Conservation (phyloP, 2,113 vertebrate genomes). For the Semnornis frantzii region DNA sequence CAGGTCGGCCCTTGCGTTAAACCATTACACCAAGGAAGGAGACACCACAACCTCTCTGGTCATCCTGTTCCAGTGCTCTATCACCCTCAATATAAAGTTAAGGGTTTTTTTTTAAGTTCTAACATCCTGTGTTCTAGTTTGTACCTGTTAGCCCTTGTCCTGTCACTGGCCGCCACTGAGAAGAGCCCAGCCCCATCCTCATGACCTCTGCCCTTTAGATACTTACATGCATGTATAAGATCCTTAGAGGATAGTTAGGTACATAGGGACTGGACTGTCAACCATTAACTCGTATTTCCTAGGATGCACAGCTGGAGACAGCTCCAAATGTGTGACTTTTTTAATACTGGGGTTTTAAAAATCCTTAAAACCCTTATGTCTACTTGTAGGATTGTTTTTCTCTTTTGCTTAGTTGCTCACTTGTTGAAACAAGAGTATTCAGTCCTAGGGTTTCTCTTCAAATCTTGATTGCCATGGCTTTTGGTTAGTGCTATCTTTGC, state of each 20-base stretch:
- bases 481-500: not conserved
- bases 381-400: not conserved
- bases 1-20: too few relatives aligned
- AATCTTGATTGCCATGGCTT: not conserved
- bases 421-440: not conserved
- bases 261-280: not conserved
- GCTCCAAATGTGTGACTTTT: not conserved
- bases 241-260: not conserved
- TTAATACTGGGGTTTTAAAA: not conserved
- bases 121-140: too few relatives aligned
- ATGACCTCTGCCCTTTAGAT: too few relatives aligned
- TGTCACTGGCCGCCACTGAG: too few relatives aligned
- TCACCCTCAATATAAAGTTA: too few relatives aligned
- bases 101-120: too few relatives aligned
- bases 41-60: too few relatives aligned
- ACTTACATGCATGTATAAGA: not conserved
- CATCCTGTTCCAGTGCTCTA: too few relatives aligned
- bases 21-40: too few relatives aligned
- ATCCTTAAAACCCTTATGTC: not conserved
- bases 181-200: too few relatives aligned
- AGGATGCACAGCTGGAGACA: not conserved
- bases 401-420: not conserved
- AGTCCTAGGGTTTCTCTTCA: not conserved
- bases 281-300: not conserved
- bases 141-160: too few relatives aligned